Evolutionary conservation across 2,113 vertebrate genomes (phyloP).

Genomic region (Edolisoma coerulescens): DNA sequence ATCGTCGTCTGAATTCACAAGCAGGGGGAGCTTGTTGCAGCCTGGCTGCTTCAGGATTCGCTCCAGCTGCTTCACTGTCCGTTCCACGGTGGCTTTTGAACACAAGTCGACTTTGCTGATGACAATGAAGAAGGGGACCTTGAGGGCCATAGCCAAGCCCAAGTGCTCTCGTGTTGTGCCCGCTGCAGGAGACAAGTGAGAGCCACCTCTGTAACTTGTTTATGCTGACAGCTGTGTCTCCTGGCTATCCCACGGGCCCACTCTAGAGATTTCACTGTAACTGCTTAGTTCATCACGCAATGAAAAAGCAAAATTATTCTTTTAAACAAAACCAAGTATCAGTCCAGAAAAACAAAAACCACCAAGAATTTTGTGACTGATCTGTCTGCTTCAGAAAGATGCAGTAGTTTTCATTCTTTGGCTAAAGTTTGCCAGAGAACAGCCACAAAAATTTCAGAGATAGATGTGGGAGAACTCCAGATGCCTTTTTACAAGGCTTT

Average conservation of each 20-base stretch:
- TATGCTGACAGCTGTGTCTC: background rate
- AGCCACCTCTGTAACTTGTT: background rate
- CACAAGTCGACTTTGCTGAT: constrained; percentile 97
- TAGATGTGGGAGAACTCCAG: background rate
- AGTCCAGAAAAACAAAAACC: background rate
- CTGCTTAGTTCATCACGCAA: background rate
- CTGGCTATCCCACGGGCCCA: background rate
- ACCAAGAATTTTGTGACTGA: background rate
- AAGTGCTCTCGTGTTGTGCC: constrained; percentile 95
- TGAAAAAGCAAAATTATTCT: background rate
- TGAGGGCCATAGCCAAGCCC: constrained; percentile 93
- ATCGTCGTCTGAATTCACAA: constrained; percentile 86
- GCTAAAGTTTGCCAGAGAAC: background rate
- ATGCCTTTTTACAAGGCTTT: background rate
- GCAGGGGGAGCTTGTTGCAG: constrained; percentile 94
- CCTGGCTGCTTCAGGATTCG: constrained; percentile 94
- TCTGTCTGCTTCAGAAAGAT: background rate
- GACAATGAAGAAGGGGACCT: constrained; percentile 97
- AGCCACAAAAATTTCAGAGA: background rate
- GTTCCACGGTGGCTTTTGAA: constrained; percentile 87
- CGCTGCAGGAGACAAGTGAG: constrained; percentile 71
- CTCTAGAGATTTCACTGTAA: background rate
- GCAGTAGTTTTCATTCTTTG: background rate
- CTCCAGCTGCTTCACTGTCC: constrained; percentile 94
- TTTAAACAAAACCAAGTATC: background rate